A percentile compares a stretch with the other conserved stretches of the same genome.
phyloP scores from a whole-genome alignment of 92 coral and sea anemone genomes.

The Porites evermanni region DNA sequence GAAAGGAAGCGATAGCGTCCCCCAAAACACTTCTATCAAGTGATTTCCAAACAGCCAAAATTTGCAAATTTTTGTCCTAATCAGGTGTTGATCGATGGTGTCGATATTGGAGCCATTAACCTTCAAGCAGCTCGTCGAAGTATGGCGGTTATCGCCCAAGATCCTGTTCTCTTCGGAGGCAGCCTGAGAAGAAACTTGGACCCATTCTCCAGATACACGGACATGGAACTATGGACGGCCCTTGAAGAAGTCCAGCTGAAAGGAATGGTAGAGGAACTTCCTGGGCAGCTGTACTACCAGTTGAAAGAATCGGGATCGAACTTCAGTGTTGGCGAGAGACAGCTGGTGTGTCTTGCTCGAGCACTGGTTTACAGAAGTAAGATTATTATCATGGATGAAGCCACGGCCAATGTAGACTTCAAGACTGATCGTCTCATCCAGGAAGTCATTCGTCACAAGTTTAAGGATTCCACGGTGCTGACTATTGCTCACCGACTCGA shows the following conservation, averaged over 20 bases:
- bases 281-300: slow-evolving; percentile 6
- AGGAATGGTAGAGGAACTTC: neutral
- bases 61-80: too few relatives aligned
- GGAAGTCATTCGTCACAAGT: slow-evolving; percentile 29
- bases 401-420: slow-evolving; percentile 40
- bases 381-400: slow-evolving; percentile 41
- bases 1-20: too few relatives aligned
- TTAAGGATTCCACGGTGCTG: slow-evolving; percentile 34
- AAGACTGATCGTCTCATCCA: slow-evolving; percentile 36
- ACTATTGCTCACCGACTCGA: slow-evolving; percentile 44
- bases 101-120: neutral
- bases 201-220: slow-evolving; percentile 17
- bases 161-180: slow-evolving; percentile 11
- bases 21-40: too few relatives aligned
- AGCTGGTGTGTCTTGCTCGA: slow-evolving; percentile 36
- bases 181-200: slow-evolving; percentile 27
- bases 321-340: slow-evolving; percentile 33
- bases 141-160: slow-evolving; percentile 20
- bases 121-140: slow-evolving; percentile 8
- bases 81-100: slow-evolving; percentile 16
- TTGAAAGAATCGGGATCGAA: slow-evolving; percentile 27
- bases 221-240: slow-evolving; percentile 5
- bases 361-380: slow-evolving; percentile 36
- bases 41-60: too few relatives aligned
- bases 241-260: slow-evolving; percentile 21